A percentile compares a stretch with the other conserved stretches of the same genome.
Conservation (phyloP, 2,888 invertebrate species). For the Baccha elongata region DNA sequence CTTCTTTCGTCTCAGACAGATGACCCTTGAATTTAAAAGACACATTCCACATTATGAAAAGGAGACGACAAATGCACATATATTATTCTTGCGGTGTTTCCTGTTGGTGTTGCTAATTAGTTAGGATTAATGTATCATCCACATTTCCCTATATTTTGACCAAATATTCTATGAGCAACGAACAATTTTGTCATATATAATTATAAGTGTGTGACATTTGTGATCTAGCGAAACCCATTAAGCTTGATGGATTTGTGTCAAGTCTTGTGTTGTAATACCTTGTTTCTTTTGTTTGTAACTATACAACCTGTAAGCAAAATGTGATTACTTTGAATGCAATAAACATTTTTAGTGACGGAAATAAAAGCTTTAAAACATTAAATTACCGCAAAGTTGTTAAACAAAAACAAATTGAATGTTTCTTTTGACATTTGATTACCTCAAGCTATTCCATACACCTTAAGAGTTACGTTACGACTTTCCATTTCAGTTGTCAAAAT, state of each 20-base stretch:
- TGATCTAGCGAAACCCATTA: neutral
- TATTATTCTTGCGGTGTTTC: too few relatives aligned
- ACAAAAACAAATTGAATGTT: conserved; percentile 2
- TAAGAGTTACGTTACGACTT: conserved; percentile 20
- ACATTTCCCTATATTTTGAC: too few relatives aligned
- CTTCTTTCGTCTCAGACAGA: too few relatives aligned
- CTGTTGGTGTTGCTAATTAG: too few relatives aligned
- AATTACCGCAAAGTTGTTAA: conserved; percentile 27
- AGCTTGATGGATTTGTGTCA: conserved; percentile 16
- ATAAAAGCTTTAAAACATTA: conserved; percentile 18
- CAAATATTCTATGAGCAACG: too few relatives aligned
- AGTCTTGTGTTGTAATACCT: neutral
- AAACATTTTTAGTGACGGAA: conserved; percentile 25
- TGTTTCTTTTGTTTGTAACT: neutral
- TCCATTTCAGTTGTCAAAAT: conserved; percentile 28
- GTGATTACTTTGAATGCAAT: conserved; percentile 13
- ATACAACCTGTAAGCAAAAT: neutral
- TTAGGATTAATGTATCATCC: too few relatives aligned
- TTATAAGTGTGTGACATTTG: neutral
- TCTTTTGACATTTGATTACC: conserved; percentile 19
- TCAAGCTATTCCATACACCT: conserved; percentile 1
- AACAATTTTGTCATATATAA: too few relatives aligned
- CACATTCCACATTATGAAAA: too few relatives aligned
- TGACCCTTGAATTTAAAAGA: too few relatives aligned
- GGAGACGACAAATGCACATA: too few relatives aligned